phyloP scores from a whole-genome alignment of 2,113 vertebrate species.

The Thamnaconus septentrionalis region DNA sequence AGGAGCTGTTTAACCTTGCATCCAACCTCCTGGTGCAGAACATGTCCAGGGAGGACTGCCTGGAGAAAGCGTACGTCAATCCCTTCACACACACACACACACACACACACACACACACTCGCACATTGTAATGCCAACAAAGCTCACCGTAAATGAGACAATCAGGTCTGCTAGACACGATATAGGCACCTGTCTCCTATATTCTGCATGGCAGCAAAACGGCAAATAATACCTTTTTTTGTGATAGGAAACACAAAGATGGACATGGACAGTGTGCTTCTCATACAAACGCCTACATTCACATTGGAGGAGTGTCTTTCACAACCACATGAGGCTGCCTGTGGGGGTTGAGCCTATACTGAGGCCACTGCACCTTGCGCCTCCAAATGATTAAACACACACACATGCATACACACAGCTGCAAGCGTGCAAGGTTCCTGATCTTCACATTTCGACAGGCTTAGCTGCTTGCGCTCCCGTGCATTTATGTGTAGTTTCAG shows the following conservation, averaged over 20 bases:
- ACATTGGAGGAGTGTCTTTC: conserved; percentile 10
- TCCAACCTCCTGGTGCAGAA: conserved; percentile 96
- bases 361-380: conserved; percentile 31
- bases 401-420: not conserved
- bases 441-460: not conserved
- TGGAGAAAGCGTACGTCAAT: conserved; percentile 91
- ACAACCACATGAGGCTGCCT: conserved; percentile 24
- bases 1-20: conserved; percentile 92
- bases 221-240: not conserved
- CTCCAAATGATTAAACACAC: too few relatives aligned
- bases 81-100: not conserved
- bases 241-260: not conserved
- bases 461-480: not conserved
- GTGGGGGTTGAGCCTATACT: conserved; percentile 10
- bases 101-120: not conserved
- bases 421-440: conserved; percentile 6
- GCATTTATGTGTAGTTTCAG: not conserved
- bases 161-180: not conserved
- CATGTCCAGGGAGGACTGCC: conserved; percentile 91
- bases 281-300: not conserved
- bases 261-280: not conserved
- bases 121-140: not conserved
- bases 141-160: conserved; percentile 19
- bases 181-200: not conserved
- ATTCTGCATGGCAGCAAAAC: conserved; percentile 10